phyloP scores from a whole-genome alignment of 1,140 invertebrate genomes.

The Eupristina koningsbergeri region DNA sequence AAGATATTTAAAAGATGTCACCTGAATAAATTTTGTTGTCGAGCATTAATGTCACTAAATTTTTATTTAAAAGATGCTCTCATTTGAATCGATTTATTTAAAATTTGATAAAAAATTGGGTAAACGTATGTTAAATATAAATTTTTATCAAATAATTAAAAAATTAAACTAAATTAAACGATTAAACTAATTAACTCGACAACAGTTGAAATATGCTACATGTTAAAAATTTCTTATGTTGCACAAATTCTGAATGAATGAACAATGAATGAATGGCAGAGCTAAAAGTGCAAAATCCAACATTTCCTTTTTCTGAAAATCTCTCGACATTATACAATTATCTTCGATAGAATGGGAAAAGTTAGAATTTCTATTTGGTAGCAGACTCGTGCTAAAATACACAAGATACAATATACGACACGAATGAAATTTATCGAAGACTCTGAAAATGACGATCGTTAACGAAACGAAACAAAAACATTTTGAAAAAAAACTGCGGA shows the following conservation, averaged over 20 bases:
- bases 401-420: background rate
- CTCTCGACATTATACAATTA: background rate
- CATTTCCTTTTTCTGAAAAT: background rate
- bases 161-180: background rate
- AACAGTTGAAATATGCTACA: background rate
- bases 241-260: background rate
- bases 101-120: too few species aligned
- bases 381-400: background rate
- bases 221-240: background rate
- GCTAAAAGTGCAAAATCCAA: background rate
- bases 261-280: background rate
- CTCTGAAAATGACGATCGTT: slow-evolving; percentile 4
- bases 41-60: background rate
- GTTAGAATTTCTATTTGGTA: slow-evolving; percentile 8
- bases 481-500: background rate
- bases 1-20: too few species aligned
- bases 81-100: background rate
- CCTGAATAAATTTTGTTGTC: background rate
- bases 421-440: slow-evolving; percentile 5
- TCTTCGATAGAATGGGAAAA: background rate
- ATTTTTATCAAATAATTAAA: background rate
- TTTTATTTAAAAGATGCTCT: background rate
- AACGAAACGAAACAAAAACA: slow-evolving; percentile 31
- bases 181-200: background rate
- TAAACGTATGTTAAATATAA: background rate